Conservation (phyloP, 1,140 invertebrate species). For the Eciton burchellii region DNA sequence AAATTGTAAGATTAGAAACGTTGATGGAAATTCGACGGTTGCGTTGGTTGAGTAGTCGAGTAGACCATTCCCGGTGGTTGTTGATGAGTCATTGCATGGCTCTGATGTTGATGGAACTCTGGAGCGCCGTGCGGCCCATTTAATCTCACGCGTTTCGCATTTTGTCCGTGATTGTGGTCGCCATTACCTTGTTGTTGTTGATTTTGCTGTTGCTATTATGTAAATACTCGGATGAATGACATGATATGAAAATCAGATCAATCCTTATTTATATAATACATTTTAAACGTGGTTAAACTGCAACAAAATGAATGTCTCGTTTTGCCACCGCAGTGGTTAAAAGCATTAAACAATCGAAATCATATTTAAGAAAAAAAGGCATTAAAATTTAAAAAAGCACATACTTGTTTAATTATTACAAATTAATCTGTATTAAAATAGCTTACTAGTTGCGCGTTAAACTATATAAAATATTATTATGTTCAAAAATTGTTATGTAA, state of each 20-base stretch:
- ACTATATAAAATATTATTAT: constrained; percentile 52
- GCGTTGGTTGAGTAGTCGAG: constrained; percentile 83
- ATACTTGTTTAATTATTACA: constrained; percentile 44
- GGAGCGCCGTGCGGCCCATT: constrained; percentile 85
- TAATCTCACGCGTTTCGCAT: constrained; percentile 85
- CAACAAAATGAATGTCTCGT: constrained; percentile 27
- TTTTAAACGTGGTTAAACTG: constrained; percentile 28
- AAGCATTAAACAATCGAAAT: constrained; percentile 35
- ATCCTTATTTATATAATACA: constrained; percentile 54
- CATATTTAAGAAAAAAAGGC: constrained; percentile 14
- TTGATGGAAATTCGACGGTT: constrained; percentile 84
- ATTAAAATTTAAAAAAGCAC: constrained; percentile 4
- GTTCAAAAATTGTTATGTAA: constrained; percentile 1
- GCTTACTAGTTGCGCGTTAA: constrained; percentile 58
- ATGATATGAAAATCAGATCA: constrained; percentile 37
- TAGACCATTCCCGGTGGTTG: constrained; percentile 85
- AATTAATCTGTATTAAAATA: constrained; percentile 35
- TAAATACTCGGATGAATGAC: constrained; percentile 48
- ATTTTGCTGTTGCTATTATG: constrained; percentile 81
- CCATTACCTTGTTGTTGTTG: constrained; percentile 85
- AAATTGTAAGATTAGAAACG: constrained; percentile 77
- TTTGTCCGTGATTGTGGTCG: constrained; percentile 86
- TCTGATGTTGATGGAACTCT: constrained; percentile 85
- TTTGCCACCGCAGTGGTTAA: constrained; percentile 34
- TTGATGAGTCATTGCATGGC: constrained; percentile 84